Conservation (phyloP, 2,888 invertebrate genomes). For the Spodoptera picta region DNA sequence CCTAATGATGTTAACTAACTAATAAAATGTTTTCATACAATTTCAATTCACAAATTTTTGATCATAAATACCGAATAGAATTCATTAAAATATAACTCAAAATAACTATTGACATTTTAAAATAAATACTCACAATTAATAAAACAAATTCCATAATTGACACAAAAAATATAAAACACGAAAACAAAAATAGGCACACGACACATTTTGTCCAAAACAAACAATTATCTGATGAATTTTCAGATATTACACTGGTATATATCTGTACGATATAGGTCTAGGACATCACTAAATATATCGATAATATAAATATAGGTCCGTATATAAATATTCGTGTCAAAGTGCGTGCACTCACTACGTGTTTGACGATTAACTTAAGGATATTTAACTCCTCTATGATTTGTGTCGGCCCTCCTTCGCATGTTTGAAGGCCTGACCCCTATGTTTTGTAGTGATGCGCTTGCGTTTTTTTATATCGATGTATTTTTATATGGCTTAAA, state of each 20-base stretch:
- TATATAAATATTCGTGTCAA: slow-evolving; percentile 60
- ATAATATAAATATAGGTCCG: slow-evolving; percentile 15
- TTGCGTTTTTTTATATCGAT: slow-evolving; percentile 13
- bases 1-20: no score
- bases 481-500: not conserved
- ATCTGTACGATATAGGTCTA: slow-evolving; percentile 68
- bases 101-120: not conserved
- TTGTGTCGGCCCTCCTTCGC: slow-evolving; percentile 81
- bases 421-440: slow-evolving; percentile 85
- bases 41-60: no score
- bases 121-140: slow-evolving; percentile 78
- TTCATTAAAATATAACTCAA: not conserved
- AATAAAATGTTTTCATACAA: no score
- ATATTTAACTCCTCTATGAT: slow-evolving; percentile 85
- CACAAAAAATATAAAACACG: slow-evolving; percentile 55
- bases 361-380: slow-evolving; percentile 77
- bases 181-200: slow-evolving; percentile 58
- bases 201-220: slow-evolving; percentile 74
- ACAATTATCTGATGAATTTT: slow-evolving; percentile 55
- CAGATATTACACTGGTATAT: slow-evolving; percentile 54
- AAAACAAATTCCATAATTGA: slow-evolving; percentile 74
- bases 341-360: slow-evolving; percentile 74
- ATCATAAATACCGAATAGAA: no score
- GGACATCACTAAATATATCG: slow-evolving; percentile 57
- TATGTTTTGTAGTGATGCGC: slow-evolving; percentile 75